Evolutionary conservation across 35 echinoderm and acorn worm species (phyloP), one percentile per base, ranked within the genome.

Genomic region (Apostichopus japonicus): DNA sequence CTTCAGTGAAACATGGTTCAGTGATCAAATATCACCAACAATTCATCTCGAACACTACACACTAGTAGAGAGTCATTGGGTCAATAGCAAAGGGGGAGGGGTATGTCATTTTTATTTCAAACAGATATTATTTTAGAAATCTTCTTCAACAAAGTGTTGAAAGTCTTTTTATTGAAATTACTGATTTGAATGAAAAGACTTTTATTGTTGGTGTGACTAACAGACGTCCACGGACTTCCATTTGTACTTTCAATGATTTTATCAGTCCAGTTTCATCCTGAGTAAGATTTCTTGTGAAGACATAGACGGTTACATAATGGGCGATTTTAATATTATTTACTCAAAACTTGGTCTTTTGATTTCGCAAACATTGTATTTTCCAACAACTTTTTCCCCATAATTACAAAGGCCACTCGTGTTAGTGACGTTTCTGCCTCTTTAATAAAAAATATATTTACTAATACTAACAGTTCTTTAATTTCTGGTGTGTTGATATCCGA

Each of bases 131-230:
- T 78, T 78, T 78, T 4, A 17, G 0, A 78, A 78, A 21, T 11
- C 22, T 11, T 78, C 22, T 78, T 78, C 77, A 11, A 78, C 1
- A 4, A 4, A 25, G 44, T 27, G 44, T 80, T 6, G 78, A 80
- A 27, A 80, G 78, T 14, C n/a, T 80, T 24, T 80, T 80, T 51
- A 27, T 80, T 80, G 25, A 80, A 80, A 80, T 80, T 8, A 80
- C 23, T 0, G 78, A n/a, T 14, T 80, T 51, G 44, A 80, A 27
- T 23, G 77, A 33, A 21, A 27, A 78, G 77, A 78, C 11, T 78
- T 21, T 78, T 25, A n/a, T 80, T 80, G 21, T 80, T 80, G 78
- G 14, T n/a, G 78, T 33, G 44, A 80, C 44, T 80, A 0, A 80
- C 78, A 80, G 78, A 80, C 78, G 27, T 80, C 78, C 78, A 25